These are phyloP conservation scores for Phataginus tricuspis DNA, from an alignment of 2,797 vertebrate species.

Conservation along the genomic window DNA sequence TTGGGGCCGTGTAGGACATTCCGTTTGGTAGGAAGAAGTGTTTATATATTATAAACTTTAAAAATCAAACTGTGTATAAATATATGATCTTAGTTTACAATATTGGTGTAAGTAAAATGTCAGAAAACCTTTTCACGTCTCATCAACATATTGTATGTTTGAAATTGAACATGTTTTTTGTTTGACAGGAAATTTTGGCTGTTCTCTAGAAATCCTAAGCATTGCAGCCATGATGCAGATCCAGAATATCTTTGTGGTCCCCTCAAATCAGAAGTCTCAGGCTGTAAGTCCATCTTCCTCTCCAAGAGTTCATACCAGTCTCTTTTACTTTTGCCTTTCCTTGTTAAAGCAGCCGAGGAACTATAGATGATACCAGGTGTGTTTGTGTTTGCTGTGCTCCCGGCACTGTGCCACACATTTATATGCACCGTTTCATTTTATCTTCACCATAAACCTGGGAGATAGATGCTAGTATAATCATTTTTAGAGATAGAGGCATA, in stretches of 20 bases:
- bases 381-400: neutral
- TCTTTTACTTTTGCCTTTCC: neutral
- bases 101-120: neutral
- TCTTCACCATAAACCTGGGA: neutral
- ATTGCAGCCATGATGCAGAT: conserved; percentile 99
- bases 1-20: neutral
- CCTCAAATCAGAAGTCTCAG: conserved; percentile 94
- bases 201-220: conserved; percentile 97
- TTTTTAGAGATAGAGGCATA: neutral
- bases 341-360: neutral
- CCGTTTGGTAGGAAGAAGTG: neutral
- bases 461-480: neutral
- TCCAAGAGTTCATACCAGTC: neutral
- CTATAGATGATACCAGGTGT: too few species aligned
- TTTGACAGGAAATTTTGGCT: conserved; percentile 93
- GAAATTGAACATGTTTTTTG: neutral
- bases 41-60: neutral
- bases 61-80: neutral
- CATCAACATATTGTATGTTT: neutral
- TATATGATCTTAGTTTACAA: neutral
- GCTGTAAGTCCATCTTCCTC: conserved; percentile 89
- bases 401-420: neutral
- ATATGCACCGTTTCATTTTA: neutral
- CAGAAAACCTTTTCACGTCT: neutral
- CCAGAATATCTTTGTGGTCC: conserved; percentile 95